phyloP scores from a whole-genome alignment of 2,888 invertebrate species.

The Plusia festucae region DNA sequence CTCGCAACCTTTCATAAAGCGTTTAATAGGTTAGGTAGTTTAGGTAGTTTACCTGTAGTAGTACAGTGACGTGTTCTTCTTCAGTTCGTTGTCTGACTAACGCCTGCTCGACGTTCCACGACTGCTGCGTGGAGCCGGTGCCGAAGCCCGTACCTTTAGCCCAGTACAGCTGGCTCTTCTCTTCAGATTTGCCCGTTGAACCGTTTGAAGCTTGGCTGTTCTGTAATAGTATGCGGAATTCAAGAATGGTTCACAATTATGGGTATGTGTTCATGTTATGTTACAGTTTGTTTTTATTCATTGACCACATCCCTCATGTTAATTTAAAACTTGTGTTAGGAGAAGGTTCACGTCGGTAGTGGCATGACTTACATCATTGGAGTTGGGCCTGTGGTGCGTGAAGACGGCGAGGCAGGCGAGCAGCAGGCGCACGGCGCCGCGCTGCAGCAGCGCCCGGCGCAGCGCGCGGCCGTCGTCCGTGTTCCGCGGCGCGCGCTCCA shows the following conservation, averaged over 20 bases:
- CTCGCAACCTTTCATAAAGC: too few relatives aligned
- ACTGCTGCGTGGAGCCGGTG: constrained; percentile 97
- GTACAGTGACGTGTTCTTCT: constrained; percentile 97
- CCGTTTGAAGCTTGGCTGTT: constrained; percentile 86
- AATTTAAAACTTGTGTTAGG: too few relatives aligned
- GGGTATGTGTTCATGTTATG: too few relatives aligned
- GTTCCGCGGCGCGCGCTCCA: constrained; percentile 94
- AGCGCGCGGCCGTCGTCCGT: constrained; percentile 90
- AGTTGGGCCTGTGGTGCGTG: constrained; percentile 93
- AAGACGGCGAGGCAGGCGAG: constrained; percentile 96
- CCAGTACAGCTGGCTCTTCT: constrained; percentile 96
- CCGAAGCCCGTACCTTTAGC: constrained; percentile 99
- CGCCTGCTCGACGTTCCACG: constrained; percentile 99
- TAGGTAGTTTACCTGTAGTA: constrained; percentile 91
- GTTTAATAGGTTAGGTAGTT: too few relatives aligned
- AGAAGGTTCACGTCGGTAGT: too few relatives aligned
- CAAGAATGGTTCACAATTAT: neutral
- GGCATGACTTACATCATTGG: constrained; percentile 70
- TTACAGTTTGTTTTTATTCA: too few relatives aligned
- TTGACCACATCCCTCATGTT: too few relatives aligned
- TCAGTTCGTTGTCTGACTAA: constrained; percentile 96
- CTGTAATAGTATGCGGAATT: constrained; percentile 54
- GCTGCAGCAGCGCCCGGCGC: constrained; percentile 93
- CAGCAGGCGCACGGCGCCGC: constrained; percentile 95
- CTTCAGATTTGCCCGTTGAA: constrained; percentile 89